Evolutionary conservation across 2,888 invertebrate species (phyloP).

Genomic region (Argyra leucocephala): DNA sequence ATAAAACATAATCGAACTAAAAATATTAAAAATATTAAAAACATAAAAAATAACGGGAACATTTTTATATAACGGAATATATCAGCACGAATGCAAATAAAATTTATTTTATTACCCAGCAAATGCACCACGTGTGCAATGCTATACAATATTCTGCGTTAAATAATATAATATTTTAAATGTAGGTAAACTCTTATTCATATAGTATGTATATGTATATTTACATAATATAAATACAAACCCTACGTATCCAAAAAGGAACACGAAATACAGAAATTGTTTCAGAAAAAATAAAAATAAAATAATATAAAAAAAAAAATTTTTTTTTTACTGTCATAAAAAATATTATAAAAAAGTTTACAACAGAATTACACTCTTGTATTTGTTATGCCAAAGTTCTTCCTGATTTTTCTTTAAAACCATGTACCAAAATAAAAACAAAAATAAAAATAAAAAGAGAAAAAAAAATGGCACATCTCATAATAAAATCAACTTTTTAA

Average conservation of each 20-base stretch:
- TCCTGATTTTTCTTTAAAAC: background rate
- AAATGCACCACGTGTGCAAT: background rate
- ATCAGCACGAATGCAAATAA: constrained; percentile 1
- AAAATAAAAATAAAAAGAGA: background rate
- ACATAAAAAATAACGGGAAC: background rate
- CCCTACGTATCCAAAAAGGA: too few relatives aligned
- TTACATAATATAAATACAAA: too few relatives aligned
- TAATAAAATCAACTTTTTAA: constrained; percentile 3
- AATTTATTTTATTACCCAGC: background rate
- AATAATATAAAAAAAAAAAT: background rate
- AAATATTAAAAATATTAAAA: background rate
- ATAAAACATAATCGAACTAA: too few relatives aligned
- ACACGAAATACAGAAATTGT: background rate
- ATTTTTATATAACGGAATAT: background rate
- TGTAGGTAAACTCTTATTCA: too few relatives aligned
- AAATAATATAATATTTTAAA: too few relatives aligned
- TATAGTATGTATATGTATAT: too few relatives aligned
- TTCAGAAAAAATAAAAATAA: background rate
- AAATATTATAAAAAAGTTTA: background rate
- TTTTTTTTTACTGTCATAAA: background rate
- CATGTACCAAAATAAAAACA: background rate
- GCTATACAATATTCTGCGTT: background rate
- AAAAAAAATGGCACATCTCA: background rate
- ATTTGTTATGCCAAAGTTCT: background rate
- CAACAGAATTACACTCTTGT: background rate